These are phyloP conservation scores for Euproctis similis DNA, from an alignment of 2,888 invertebrate genomes.

Conservation along the genomic window DNA sequence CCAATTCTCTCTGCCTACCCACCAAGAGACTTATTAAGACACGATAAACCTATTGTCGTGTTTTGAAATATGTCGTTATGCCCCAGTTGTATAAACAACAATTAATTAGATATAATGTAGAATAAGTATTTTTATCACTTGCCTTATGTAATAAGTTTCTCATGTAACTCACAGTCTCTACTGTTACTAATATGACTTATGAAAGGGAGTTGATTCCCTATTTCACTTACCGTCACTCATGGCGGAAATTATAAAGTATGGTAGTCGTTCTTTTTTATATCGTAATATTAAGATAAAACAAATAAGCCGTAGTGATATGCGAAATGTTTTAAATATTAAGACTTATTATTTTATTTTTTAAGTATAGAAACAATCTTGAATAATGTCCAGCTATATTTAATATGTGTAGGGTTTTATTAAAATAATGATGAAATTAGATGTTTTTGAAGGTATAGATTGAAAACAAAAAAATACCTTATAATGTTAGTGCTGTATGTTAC, in stretches of 20 bases:
- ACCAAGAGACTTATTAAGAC: no score
- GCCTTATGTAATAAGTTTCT: constrained; percentile 54
- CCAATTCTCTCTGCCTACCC: no score
- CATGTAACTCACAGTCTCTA: constrained; percentile 54
- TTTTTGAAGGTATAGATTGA: no score
- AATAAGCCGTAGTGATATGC: no score
- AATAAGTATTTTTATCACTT: constrained; percentile 35
- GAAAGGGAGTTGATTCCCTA: constrained; percentile 16
- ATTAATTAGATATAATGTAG: constrained; percentile 17
- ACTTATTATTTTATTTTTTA: constrained; percentile 34
- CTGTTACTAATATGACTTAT: constrained; percentile 33
- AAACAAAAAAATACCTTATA: constrained; percentile 27
- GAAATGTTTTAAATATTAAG: constrained; percentile 36
- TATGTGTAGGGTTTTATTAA: constrained; percentile 28
- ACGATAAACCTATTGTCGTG: no score
- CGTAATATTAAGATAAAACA: no score
- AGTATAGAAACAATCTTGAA: constrained; percentile 32
- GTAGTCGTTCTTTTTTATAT: no score
- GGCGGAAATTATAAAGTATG: constrained; percentile 13
- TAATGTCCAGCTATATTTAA: constrained; percentile 41
- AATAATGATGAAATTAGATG: constrained; percentile 26
- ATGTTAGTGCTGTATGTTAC: constrained; percentile 13
- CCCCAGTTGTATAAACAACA: no score
- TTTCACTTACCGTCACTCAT: constrained; percentile 10
- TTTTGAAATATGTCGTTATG: no score